A percentile compares a stretch with the other conserved stretches of the same genome.
phyloP scores from a whole-genome alignment of 2,888 invertebrate genomes.

The Rhingia rostrata region DNA sequence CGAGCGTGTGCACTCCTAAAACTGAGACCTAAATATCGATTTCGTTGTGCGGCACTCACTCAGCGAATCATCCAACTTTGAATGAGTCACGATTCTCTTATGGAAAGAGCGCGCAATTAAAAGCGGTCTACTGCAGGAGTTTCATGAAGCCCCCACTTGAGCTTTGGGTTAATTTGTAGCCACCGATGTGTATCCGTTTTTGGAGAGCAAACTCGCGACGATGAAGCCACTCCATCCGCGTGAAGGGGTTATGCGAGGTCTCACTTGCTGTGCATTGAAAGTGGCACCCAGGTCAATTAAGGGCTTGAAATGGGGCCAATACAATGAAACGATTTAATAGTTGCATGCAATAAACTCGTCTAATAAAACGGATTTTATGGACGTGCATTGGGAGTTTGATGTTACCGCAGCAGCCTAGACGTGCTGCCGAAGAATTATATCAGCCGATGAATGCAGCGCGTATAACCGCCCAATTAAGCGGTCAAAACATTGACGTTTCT shows the following conservation, averaged over 20 bases:
- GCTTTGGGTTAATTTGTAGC: slow-evolving; percentile 33
- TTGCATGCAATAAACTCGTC: slow-evolving; percentile 44
- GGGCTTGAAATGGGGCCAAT: slow-evolving; percentile 29
- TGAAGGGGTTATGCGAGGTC: slow-evolving; percentile 8
- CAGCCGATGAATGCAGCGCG: not conserved
- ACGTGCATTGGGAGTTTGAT: not conserved
- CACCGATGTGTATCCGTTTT: slow-evolving; percentile 1
- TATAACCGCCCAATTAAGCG: slow-evolving; percentile 23
- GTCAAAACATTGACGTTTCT: slow-evolving; percentile 18
- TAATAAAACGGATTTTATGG: slow-evolving; percentile 1
- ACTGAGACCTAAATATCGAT: slow-evolving; percentile 2
- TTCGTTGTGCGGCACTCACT: not conserved
- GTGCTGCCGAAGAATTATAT: not conserved
- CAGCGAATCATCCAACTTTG: slow-evolving; percentile 10
- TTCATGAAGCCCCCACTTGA: slow-evolving; percentile 29
- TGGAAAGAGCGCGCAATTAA: slow-evolving; percentile 61
- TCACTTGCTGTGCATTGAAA: slow-evolving; percentile 11
- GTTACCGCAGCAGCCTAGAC: not conserved
- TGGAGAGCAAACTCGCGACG: not conserved
- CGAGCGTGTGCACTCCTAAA: slow-evolving; percentile 12
- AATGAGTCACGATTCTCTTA: slow-evolving; percentile 59
- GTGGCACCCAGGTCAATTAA: slow-evolving; percentile 53
- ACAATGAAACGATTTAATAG: not conserved
- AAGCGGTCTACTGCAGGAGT: slow-evolving; percentile 31
- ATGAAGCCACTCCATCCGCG: slow-evolving; percentile 5